phyloP scores from a whole-genome alignment of 2,888 invertebrate genomes.

The Stenichneumon culpator region DNA sequence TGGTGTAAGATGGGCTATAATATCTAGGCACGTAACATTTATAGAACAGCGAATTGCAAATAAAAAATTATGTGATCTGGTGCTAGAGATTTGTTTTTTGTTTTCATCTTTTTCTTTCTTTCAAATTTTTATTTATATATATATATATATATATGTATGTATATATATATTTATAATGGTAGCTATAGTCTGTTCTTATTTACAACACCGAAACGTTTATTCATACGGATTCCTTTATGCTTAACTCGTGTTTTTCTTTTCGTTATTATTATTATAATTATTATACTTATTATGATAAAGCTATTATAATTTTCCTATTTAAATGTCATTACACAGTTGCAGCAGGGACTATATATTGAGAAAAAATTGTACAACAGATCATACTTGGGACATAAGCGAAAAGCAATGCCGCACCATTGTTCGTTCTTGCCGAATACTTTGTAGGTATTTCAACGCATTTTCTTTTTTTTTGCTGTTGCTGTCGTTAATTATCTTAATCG shows the following conservation, averaged over 20 bases:
- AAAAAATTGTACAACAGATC: conserved; percentile 63
- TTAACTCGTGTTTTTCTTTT: conserved; percentile 19
- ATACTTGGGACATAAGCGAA: conserved; percentile 60
- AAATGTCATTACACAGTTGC: conserved; percentile 49
- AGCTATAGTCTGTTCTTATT: conserved; percentile 77
- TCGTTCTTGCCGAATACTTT: conserved; percentile 67
- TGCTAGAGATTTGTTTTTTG: conserved; percentile 71
- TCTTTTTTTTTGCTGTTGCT: not conserved
- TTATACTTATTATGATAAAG: conserved; percentile 48
- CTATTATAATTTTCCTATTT: conserved; percentile 49
- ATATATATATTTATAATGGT: conserved; percentile 61
- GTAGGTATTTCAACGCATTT: conserved; percentile 47
- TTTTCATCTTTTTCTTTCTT: conserved; percentile 62
- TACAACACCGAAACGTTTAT: conserved; percentile 81
- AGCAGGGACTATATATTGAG: conserved; percentile 27
- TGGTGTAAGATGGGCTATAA: conserved; percentile 68
- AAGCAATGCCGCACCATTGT: conserved; percentile 65
- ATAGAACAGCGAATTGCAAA: conserved; percentile 83
- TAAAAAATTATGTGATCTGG: conserved; percentile 82
- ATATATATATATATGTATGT: conserved; percentile 43
- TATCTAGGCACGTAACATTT: conserved; percentile 83
- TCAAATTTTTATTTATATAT: conserved; percentile 57
- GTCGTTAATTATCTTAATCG: not conserved
- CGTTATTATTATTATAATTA: conserved; percentile 11
- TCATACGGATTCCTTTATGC: conserved; percentile 60